A percentile compares a stretch with the other conserved stretches of the same genome.
Conservation (phyloP, 2,888 invertebrate species). For the Tenthredo livida region DNA sequence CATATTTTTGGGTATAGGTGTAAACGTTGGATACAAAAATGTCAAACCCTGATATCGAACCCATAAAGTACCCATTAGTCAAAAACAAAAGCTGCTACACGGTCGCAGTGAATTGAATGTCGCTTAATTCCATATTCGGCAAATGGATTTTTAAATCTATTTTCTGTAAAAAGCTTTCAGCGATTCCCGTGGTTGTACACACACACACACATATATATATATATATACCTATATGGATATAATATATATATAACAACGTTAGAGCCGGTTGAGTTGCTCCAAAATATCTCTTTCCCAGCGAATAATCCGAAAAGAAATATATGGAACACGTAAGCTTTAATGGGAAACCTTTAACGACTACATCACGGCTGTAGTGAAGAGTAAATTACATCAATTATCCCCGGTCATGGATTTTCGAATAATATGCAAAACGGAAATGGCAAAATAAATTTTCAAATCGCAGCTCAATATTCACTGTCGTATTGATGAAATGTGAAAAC, state of each 20-base stretch:
- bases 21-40: neutral
- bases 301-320: constrained; percentile 30
- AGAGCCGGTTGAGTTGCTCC: constrained; percentile 26
- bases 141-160: constrained; percentile 23
- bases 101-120: neutral
- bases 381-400: neutral
- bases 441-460: neutral
- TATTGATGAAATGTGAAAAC: constrained; percentile 15
- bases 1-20: neutral
- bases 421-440: neutral
- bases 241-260: neutral
- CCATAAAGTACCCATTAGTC: constrained; percentile 11
- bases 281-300: constrained; percentile 2
- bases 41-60: neutral
- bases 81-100: constrained; percentile 16
- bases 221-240: neutral
- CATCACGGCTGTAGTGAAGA: neutral
- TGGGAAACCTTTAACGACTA: constrained; percentile 23
- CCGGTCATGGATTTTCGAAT: neutral
- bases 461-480: neutral
- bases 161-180: constrained; percentile 29
- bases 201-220: too few relatives aligned
- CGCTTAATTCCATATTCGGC: constrained; percentile 25
- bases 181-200: neutral
- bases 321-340: neutral